Percentiles rank a stretch among this genome's conserved stretches.
phyloP scores from a whole-genome alignment of 2,888 invertebrate genomes.

The Amphipoea lucens region DNA sequence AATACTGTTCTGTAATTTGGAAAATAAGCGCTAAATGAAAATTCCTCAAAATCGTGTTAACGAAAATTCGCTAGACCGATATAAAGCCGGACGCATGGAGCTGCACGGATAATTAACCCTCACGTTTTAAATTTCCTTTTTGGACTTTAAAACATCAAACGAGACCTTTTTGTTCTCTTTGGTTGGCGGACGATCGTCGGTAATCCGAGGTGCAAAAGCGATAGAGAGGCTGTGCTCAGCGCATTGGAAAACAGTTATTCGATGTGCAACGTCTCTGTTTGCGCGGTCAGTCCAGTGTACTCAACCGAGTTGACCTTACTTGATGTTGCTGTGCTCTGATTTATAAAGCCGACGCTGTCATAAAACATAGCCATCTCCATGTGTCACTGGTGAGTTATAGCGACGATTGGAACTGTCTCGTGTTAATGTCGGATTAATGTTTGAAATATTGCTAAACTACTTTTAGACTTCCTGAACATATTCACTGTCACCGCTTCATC shows the following conservation, averaged over 20 bases:
- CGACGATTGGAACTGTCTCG: conserved; percentile 52
- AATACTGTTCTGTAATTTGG: conserved; percentile 38
- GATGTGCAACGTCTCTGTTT: conserved; percentile 75
- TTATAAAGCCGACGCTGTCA: conserved; percentile 57
- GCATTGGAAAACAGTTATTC: conserved; percentile 84
- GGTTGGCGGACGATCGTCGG: conserved; percentile 70
- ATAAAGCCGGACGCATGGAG: conserved; percentile 66
- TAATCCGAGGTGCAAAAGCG: conserved; percentile 82
- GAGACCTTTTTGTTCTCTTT: conserved; percentile 72
- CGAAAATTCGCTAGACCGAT: conserved; percentile 51
- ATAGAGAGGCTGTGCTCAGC: conserved; percentile 76
- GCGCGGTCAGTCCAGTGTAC: conserved; percentile 71
- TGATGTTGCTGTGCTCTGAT: conserved; percentile 53
- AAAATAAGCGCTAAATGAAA: conserved; percentile 46
- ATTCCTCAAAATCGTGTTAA: conserved; percentile 50
- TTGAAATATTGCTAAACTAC: conserved; percentile 45
- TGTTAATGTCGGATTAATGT: conserved; percentile 51
- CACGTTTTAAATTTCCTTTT: conserved; percentile 72
- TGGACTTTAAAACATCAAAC: conserved; percentile 77
- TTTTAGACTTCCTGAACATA: conserved; percentile 55
- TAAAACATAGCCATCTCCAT: conserved; percentile 50
- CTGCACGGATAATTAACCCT: conserved; percentile 76
- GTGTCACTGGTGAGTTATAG: conserved; percentile 53
- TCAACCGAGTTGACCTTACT: conserved; percentile 65
- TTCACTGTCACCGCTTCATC: conserved; percentile 46